Evolutionary conservation across 2,888 invertebrate species (phyloP), one percentile per base, ranked within the genome.

Genomic region (Parnassius smintheus): DNA sequence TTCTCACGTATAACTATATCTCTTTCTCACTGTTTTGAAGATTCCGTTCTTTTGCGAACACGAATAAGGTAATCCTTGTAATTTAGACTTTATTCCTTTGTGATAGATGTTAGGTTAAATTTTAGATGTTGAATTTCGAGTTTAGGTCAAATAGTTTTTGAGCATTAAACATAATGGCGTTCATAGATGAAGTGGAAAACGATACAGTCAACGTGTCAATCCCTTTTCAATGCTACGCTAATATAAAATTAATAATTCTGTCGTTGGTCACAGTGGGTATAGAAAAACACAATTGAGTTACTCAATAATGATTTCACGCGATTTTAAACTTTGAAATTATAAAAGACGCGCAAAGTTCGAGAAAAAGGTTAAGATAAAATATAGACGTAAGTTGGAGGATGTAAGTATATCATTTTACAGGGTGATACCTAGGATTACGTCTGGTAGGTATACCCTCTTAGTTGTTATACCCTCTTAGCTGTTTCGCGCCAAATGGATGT

Each of bases 131-230:
- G 64, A 18, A 56, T 62, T 53, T 55, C 13, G 66, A 65, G 12
- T 63, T 77, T 76, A 78, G n/a, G 4, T 68, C 57, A 65, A 75
- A 70, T 65, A 68, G 67, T 72, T 70, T 74, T 69, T 67, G 72
- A 72, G 70, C 72, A 74, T 76, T 75, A 74, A 72, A 72, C 67
- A 86, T 84, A 88, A 88, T 86, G 79, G 81, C 72, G 72, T 74
- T 78, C 83, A 84, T 69, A 72, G 83, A 85, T 90, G 88, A 88
- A 86, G 88, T 89, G 87, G 90, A 91, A 91, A 91, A 84, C 82
- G 86, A 91, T 90, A 88, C 72, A 81, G 78, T 80, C 78, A 75
- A 83, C 72, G 80, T 89, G 91, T 91, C 91, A 85, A 86, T 89
- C 86, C 87, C 85, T 82, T 86, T 88, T 90, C 86, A 87, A 79